Evolutionary conservation across 1,140 invertebrate genomes (phyloP).

Genomic region (Polypedilum vanderplanki): DNA sequence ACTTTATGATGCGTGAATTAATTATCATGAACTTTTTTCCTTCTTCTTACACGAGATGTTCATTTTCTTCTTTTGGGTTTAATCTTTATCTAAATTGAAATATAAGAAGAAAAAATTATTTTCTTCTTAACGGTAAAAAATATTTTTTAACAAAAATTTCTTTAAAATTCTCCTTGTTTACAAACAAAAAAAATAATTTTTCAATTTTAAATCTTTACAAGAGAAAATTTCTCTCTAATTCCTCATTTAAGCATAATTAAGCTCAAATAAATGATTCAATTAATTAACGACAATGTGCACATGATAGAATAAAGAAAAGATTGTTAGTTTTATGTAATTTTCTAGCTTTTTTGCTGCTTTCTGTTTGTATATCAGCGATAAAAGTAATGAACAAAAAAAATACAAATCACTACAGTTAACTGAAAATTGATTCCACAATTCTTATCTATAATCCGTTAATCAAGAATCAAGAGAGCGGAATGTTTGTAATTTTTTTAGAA

Average conservation of each 20-base stretch:
- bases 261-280: slow-evolving; percentile 1
- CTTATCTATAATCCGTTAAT: slow-evolving; percentile 26
- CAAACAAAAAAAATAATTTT: too few relatives aligned
- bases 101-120: too few relatives aligned
- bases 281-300: slow-evolving; percentile 13
- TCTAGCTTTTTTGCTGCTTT: too few relatives aligned
- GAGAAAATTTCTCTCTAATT: neutral
- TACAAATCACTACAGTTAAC: slow-evolving; percentile 6
- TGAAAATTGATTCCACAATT: slow-evolving; percentile 15
- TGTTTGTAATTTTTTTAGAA: slow-evolving; percentile 3
- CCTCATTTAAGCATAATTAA: neutral
- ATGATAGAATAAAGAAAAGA: neutral
- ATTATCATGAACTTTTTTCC: slow-evolving; percentile 7
- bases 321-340: neutral
- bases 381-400: neutral
- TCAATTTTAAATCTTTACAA: too few relatives aligned
- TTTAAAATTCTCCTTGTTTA: too few relatives aligned
- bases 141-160: too few relatives aligned
- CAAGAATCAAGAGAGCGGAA: neutral
- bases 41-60: neutral
- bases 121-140: too few relatives aligned
- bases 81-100: neutral
- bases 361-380: neutral
- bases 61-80: neutral
- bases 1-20: slow-evolving; percentile 26